These are phyloP conservation scores for Coecobrya sp. DNA, from an alignment of 2,888 invertebrate species.

Conservation along the genomic window DNA sequence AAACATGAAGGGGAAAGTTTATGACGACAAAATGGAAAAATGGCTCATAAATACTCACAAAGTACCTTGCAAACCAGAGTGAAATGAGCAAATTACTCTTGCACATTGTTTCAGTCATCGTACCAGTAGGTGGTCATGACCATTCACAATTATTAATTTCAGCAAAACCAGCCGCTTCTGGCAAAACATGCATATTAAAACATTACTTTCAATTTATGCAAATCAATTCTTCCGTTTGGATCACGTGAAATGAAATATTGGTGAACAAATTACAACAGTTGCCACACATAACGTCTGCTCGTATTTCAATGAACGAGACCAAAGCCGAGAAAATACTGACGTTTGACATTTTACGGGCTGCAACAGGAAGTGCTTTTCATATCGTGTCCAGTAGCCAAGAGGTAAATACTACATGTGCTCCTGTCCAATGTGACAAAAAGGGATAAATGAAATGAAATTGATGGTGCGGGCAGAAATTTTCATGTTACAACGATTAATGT, in stretches of 20 bases:
- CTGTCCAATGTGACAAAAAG: neutral
- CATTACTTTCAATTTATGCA: constrained; percentile 64
- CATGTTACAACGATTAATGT: neutral
- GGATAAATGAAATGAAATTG: neutral
- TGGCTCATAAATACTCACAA: neutral
- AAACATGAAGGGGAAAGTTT: neutral
- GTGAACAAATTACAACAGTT: neutral
- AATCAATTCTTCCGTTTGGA: constrained; percentile 34
- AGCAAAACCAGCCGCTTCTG: neutral
- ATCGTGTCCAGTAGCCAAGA: neutral
- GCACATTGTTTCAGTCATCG: neutral
- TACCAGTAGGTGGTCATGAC: neutral
- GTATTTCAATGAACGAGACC: neutral
- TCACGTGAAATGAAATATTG: neutral
- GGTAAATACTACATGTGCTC: neutral
- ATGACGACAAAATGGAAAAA: constrained; percentile 15
- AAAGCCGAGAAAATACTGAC: neutral
- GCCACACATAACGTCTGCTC: neutral
- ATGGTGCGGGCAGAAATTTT: neutral
- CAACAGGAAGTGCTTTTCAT: neutral
- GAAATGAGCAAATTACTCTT: neutral
- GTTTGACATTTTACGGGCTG: neutral
- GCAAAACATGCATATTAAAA: constrained; percentile 38
- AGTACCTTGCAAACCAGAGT: neutral
- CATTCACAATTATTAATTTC: neutral